Conservation (phyloP, 2,113 vertebrate species). For the Xiphophorus couchianus region DNA sequence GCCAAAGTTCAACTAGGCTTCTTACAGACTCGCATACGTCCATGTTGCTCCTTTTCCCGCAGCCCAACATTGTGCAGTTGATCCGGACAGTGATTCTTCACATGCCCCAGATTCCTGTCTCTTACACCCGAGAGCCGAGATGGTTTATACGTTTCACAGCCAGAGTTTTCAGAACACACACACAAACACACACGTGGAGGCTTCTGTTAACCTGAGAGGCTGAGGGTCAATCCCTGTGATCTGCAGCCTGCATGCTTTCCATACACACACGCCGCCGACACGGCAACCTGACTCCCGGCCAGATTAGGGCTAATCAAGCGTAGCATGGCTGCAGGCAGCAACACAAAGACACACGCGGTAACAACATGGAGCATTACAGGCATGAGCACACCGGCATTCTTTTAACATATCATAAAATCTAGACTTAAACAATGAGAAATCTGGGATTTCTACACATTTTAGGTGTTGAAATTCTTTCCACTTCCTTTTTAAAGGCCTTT, state of each 20-base stretch:
- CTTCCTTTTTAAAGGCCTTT: no score
- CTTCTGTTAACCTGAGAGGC: constrained; percentile 83
- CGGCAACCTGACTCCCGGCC: constrained; percentile 74
- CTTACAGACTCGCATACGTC: background rate
- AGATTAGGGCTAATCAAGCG: constrained; percentile 77
- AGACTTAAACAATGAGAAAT: background rate
- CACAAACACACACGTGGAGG: constrained; percentile 32
- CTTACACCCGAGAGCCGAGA: constrained; percentile 19
- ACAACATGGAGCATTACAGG: background rate
- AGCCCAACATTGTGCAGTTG: background rate
- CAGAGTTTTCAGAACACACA: constrained; percentile 7
- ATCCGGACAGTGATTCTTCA: background rate
- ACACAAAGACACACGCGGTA: constrained; percentile 10
- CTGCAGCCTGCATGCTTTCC: constrained; percentile 77
- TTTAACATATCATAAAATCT: background rate
- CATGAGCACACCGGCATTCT: constrained; percentile 10
- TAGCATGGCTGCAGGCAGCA: constrained; percentile 55
- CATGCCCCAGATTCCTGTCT: constrained; percentile 4
- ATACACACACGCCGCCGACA: constrained; percentile 73
- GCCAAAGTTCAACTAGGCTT: constrained; percentile 76
- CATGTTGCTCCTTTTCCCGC: background rate
- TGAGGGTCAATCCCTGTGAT: constrained; percentile 80
- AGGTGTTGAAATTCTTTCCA: background rate
- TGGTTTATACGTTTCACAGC: constrained; percentile 27
- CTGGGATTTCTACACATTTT: background rate